phyloP scores from a whole-genome alignment of 2,113 vertebrate genomes.

The Polypterus bichir region DNA sequence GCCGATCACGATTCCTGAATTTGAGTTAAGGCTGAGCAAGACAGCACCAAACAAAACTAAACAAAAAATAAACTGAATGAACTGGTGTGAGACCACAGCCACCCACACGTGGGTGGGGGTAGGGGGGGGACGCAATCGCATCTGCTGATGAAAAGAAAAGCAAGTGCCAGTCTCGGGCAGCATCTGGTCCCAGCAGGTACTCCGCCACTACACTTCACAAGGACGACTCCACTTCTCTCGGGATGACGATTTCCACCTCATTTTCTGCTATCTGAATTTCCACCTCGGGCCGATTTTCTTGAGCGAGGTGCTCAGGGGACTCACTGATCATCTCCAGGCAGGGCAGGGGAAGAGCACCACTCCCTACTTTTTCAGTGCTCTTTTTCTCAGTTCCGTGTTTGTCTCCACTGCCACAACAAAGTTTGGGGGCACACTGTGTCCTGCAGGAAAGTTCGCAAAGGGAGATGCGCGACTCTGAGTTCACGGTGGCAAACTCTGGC shows the following conservation, averaged over 20 bases:
- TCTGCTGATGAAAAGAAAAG: too few relatives aligned
- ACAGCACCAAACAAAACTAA: too few relatives aligned
- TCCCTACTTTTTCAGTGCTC: conserved; percentile 37
- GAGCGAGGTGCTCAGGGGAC: conserved; percentile 32
- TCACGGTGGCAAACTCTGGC: conserved; percentile 85
- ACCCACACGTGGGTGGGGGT: too few relatives aligned
- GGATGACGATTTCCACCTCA: conserved; percentile 17
- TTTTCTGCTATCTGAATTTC: conserved; percentile 18
- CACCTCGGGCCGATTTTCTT: conserved; percentile 14
- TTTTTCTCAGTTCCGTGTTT: conserved; percentile 35
- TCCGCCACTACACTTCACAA: conserved; percentile 30
- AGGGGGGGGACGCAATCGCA: too few relatives aligned
- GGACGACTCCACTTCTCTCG: conserved; percentile 51
- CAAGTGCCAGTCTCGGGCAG: too few relatives aligned
- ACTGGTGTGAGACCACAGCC: too few relatives aligned
- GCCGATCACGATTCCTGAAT: too few relatives aligned
- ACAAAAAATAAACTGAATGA: too few relatives aligned
- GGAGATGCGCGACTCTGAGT: conserved; percentile 64
- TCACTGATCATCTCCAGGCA: conserved; percentile 71
- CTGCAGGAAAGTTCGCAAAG: conserved; percentile 87
- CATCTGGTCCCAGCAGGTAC: too few relatives aligned
- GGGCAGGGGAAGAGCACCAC: conserved; percentile 39
- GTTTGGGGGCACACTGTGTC: conserved; percentile 91
- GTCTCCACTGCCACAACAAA: conserved; percentile 70
- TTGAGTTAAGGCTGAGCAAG: too few relatives aligned